These are phyloP conservation scores for Caenorhabditis virilis DNA, from an alignment of 2,888 invertebrate species.

Conservation along the genomic window DNA sequence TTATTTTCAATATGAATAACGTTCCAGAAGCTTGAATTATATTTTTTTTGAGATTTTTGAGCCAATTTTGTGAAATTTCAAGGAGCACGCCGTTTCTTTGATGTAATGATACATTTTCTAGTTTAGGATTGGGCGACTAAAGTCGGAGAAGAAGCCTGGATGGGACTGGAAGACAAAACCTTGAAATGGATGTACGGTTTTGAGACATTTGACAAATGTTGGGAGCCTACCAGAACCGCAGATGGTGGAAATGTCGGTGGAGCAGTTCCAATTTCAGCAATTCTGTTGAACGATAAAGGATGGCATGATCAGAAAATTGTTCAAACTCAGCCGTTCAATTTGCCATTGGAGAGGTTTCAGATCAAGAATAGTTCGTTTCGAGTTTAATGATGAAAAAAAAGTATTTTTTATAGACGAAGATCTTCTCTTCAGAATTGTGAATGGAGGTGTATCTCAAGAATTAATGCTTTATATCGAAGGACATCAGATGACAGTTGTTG, in stretches of 20 bases:
- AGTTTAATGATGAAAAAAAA: no score
- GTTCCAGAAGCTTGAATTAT: no score
- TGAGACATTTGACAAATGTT: conserved; percentile 57
- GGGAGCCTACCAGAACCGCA: conserved; percentile 60
- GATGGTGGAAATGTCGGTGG: conserved; percentile 65
- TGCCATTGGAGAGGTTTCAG: conserved; percentile 57
- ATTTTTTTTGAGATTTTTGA: no score
- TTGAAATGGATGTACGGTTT: conserved; percentile 66
- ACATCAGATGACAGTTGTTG: conserved; percentile 57
- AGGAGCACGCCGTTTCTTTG: no score
- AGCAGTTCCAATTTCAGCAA: conserved; percentile 62
- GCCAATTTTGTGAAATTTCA: no score
- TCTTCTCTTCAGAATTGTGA: conserved; percentile 56
- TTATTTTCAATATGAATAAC: no score
- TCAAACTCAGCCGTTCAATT: conserved; percentile 37
- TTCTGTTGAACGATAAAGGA: conserved; percentile 60
- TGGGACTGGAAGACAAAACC: conserved; percentile 54
- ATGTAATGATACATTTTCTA: no score
- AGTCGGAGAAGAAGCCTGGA: conserved; percentile 50
- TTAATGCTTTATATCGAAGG: conserved; percentile 60
- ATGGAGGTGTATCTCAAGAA: conserved; percentile 63
- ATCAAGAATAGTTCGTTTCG: conserved; percentile 37
- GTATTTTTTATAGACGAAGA: conserved; percentile 35
- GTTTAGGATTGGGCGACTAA: conserved; percentile 59
- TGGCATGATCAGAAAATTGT: conserved; percentile 60